Percentiles rank a stretch among this genome's conserved stretches.
Conservation (phyloP, 1,140 invertebrate species). For the Antheraea pernyi region DNA sequence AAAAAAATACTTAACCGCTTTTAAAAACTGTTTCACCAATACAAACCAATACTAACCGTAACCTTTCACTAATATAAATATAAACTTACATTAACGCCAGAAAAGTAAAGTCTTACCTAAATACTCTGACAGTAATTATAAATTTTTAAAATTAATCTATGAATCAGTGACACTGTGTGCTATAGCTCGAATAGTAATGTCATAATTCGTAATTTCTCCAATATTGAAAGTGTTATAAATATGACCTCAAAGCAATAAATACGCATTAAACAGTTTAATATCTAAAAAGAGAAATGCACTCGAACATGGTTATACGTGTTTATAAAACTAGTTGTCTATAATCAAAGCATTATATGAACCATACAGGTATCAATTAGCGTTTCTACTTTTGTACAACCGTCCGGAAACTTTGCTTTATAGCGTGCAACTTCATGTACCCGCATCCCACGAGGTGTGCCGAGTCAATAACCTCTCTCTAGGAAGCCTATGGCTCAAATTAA, state of each 20-base stretch:
- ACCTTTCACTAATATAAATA: no score
- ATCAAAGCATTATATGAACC: constrained; percentile 1
- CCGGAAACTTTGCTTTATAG: constrained; percentile 38
- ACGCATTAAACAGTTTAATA: neutral
- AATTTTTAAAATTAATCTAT: no score
- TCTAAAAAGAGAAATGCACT: neutral
- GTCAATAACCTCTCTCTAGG: constrained; percentile 50
- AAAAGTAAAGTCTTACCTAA: no score
- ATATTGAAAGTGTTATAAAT: neutral
- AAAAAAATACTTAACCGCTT: no score
- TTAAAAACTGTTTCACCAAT: no score
- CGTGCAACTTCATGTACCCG: constrained; percentile 29
- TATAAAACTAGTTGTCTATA: neutral
- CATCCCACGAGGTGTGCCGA: constrained; percentile 53
- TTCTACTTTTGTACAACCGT: constrained; percentile 30
- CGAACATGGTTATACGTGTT: neutral
- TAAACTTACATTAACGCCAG: no score
- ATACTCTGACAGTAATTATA: no score
- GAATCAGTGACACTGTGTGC: no score
- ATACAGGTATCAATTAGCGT: constrained; percentile 18
- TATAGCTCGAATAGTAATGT: no score
- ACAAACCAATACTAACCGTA: no score
- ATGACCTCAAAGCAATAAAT: neutral
- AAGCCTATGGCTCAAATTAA: constrained; percentile 56
- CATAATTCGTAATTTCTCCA: no score